phyloP scores from a whole-genome alignment of 2,888 invertebrate species.

The Odontomyia ornata region DNA sequence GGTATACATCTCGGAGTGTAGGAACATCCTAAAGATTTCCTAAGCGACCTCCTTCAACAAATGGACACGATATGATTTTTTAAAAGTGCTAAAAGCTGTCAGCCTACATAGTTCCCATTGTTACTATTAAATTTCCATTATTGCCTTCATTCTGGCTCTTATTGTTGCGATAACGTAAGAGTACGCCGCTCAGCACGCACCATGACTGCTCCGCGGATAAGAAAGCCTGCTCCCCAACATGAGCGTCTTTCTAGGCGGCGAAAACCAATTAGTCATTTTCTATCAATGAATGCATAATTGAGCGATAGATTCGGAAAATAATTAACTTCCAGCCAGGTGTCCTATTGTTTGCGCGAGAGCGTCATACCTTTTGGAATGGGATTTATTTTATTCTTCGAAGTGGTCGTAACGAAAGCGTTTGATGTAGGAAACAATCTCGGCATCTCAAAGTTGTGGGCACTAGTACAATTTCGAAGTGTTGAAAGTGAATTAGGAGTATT shows the following conservation, averaged over 20 bases:
- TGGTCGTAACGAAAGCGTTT: too few relatives aligned
- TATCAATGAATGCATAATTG: conserved; percentile 38
- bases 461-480: neutral
- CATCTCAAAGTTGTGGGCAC: neutral
- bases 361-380: neutral
- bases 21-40: neutral
- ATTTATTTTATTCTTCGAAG: neutral
- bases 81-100: conserved; percentile 34
- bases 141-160: neutral
- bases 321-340: conserved; percentile 36
- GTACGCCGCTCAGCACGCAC: conserved; percentile 8
- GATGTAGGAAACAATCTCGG: too few relatives aligned
- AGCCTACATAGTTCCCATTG: conserved; percentile 34
- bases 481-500: neutral
- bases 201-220: conserved; percentile 6
- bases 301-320: conserved; percentile 41
- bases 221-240: neutral
- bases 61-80: neutral
- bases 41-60: neutral
- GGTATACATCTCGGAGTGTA: too few relatives aligned
- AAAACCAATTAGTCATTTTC: conserved; percentile 41
- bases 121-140: conserved; percentile 31
- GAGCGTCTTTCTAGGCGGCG: neutral
- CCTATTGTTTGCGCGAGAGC: conserved; percentile 26
- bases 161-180: conserved; percentile 16